Evolutionary conservation across 1,140 invertebrate species (phyloP), one percentile per base, ranked within the genome.

Genomic region (Lordiphosa stackelbergi): DNA sequence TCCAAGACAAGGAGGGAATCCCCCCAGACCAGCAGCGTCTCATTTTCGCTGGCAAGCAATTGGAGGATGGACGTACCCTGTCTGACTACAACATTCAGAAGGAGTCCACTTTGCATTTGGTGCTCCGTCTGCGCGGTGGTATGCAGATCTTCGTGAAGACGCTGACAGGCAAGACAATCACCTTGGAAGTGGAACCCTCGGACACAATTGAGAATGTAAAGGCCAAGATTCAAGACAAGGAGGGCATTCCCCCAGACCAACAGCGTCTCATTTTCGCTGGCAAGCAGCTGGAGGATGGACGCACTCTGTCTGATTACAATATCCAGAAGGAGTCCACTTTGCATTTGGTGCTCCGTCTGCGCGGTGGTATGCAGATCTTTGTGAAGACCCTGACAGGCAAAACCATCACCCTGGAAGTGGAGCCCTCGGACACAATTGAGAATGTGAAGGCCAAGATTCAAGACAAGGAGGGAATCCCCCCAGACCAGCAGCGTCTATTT

Each of bases 321-420:
- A 95, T 96, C 74, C 94, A 95, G 83, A 95, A 95, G 87, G 96
- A 97, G 88, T 97, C 95, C 1, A 98, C 96, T 2, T 91, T 97
- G 47, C 95, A 97, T 87, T 90, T 97, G 81, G 95, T 97, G 7
- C 89, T 95, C 8, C 91, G 94, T 89, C 90, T 95, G 31, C 90
- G 95, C 90, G 91, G 95, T 92, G 93, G 94, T 91, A 97, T 98
- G 92, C 93, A 93, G 73, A 94, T 93, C 66, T 93, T 93, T 73
- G 93, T 94, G 0, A 93, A 93, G 71, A 94, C 92, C 16, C 84
- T 94, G 1, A 94, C 93, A 28, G 93, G 93, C 0, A 94, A 94
- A 74, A 94, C 93, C 59, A 92, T 94, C 69, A 93, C 93, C 0
- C 83, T 94, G 24, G 93, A 94, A 75, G 93, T 94, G 1, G 92